These are phyloP conservation scores for Branchipolynoe longqiensis DNA, from an alignment of 2,888 invertebrate species.

Conservation along the genomic window DNA sequence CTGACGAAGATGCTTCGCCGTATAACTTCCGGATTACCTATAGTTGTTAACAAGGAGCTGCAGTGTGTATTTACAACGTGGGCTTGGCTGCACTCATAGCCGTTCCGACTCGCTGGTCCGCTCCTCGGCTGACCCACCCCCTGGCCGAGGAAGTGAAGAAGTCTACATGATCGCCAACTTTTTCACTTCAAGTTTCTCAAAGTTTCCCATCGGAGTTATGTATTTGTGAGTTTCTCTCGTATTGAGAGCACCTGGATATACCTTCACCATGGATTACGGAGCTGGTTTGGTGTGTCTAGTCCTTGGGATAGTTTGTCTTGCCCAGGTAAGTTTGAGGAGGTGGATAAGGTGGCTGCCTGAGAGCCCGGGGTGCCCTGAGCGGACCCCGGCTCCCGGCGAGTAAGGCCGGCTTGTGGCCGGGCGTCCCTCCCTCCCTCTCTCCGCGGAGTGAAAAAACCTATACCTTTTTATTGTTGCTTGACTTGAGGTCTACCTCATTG, in stretches of 20 bases:
- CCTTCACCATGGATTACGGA: slow-evolving; percentile 31
- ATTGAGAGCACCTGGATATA: slow-evolving; percentile 17
- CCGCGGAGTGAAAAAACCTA: too few relatives aligned
- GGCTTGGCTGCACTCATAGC: slow-evolving; percentile 27
- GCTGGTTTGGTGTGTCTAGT: neutral
- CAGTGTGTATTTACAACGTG: slow-evolving; percentile 27
- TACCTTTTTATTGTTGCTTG: too few relatives aligned
- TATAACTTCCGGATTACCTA: slow-evolving; percentile 40
- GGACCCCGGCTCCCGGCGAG: neutral
- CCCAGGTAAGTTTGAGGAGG: slow-evolving; percentile 27
- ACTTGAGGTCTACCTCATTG: too few relatives aligned
- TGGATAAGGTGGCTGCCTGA: neutral
- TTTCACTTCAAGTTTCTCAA: slow-evolving; percentile 3
- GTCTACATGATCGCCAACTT: neutral
- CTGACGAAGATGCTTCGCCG: neutral
- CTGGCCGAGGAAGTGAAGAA: neutral
- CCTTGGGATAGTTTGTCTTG: slow-evolving; percentile 20
- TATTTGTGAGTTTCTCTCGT: neutral
- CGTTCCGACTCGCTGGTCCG: slow-evolving; percentile 46
- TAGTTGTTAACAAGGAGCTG: neutral
- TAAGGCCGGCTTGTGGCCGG: neutral
- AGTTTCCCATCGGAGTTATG: slow-evolving; percentile 1
- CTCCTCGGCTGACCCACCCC: neutral
- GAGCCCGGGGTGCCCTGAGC: neutral
- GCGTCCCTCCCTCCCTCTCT: too few relatives aligned